Evolutionary conservation across 2,888 invertebrate species (phyloP).

Genomic region (Drosophila stalkeri): DNA sequence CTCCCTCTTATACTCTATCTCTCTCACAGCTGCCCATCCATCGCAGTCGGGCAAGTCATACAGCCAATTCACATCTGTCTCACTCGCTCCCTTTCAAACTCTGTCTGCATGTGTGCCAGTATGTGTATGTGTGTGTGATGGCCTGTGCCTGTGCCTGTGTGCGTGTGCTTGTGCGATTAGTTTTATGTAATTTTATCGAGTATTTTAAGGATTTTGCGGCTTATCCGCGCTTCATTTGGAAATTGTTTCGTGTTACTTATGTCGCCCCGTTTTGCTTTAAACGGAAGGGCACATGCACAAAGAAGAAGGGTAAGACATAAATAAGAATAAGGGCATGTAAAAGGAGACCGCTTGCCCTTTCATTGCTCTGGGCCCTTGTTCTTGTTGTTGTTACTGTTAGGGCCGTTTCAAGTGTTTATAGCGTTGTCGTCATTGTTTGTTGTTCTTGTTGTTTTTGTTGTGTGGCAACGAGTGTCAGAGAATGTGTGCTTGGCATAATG

Average conservation of each 20-base stretch:
- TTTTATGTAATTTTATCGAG: constrained; percentile 84
- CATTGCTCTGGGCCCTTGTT: constrained; percentile 21
- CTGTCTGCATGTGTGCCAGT: constrained; percentile 1
- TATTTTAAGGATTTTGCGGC: constrained; percentile 83
- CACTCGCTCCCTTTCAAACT: constrained; percentile 13
- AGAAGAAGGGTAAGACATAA: constrained; percentile 22
- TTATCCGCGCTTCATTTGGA: constrained; percentile 81
- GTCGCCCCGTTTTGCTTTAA: constrained; percentile 53
- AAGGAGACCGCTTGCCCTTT: constrained; percentile 53
- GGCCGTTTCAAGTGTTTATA: constrained; percentile 68
- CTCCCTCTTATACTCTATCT: constrained; percentile 10
- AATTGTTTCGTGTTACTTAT: constrained; percentile 80
- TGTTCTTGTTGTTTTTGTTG: constrained; percentile 41
- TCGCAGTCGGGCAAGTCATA: constrained; percentile 51
- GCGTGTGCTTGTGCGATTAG: constrained; percentile 81
- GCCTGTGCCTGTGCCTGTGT: constrained; percentile 32
- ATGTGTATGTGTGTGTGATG: constrained; percentile 13
- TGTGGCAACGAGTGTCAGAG: constrained; percentile 54
- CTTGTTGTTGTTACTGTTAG: constrained; percentile 37
- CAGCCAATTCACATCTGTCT: constrained; percentile 51
- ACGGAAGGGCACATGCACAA: constrained; percentile 33
- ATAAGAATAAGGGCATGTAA: constrained; percentile 49
- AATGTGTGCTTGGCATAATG: constrained; percentile 44
- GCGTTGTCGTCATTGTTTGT: constrained; percentile 65
- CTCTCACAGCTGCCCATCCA: constrained; percentile 34